Evolutionary conservation across 2,797 vertebrate species (phyloP), one percentile per base, ranked within the genome.

Genomic region (Falco peregrinus): DNA sequence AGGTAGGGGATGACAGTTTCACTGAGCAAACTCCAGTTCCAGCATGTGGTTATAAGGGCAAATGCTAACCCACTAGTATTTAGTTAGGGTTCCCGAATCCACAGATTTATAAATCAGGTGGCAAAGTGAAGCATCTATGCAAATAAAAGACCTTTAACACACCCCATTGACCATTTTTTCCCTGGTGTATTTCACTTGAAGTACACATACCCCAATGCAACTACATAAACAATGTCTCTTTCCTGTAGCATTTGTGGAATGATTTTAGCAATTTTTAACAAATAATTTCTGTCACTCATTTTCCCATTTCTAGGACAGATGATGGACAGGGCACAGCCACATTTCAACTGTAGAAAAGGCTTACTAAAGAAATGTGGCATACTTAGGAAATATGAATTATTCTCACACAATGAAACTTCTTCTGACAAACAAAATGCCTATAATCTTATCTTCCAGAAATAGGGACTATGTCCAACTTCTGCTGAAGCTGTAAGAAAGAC

Each of bases 221-320:
- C 61, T 60, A 7, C 28, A 53, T 19, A 51, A 84, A 76, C 71
- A 68, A 14, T 9, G 35, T 20, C 17, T 75, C 51, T 67, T 61
- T 75, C 63, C 74, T 20, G 33, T 16, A 79, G 51, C 63, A 41
- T 60, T 64, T 35, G 71, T 57, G 71, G 78, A 69, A 69, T 75
- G 76, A 85, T 90, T 83, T 74, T 80, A 71, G 92, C 70, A 47
- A n/a, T 57, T 95, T 89, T 81, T 57, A 93, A 87, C 47, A 63
- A 87, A 84, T 39, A 31, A 35, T 83, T 95, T 87, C 78, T 89
- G 87, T 70, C 93, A 90, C 35, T 96, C 83, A 59, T 78, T 91
- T 83, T 56, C 33, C 63, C 51, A 48, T 81, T 89, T 51, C 74
- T 63, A 70, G 70, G 86, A 80, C 67, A 85, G 86, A 43, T 84